Evolutionary conservation across 2,113 vertebrate genomes (phyloP).

Genomic region (Pontoporia blainvillei): DNA sequence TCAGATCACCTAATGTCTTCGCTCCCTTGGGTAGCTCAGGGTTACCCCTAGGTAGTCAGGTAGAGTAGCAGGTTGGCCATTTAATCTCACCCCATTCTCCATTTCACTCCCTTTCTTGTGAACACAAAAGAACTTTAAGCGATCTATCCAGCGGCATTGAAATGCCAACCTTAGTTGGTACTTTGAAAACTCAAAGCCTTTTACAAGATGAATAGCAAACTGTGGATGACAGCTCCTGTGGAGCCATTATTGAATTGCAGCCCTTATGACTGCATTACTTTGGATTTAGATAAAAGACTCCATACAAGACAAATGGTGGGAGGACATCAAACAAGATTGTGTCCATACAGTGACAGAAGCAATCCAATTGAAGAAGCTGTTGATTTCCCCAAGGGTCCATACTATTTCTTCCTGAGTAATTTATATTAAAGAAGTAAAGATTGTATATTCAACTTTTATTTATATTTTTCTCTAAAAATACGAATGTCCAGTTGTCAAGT

Average conservation of each 20-base stretch:
- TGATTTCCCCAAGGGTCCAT: slow-evolving; percentile 94
- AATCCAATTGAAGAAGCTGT: slow-evolving; percentile 92
- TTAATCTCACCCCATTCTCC: slow-evolving; percentile 76
- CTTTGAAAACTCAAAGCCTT: slow-evolving; percentile 88
- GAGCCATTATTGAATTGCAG: slow-evolving; percentile 98
- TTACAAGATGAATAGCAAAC: slow-evolving; percentile 98
- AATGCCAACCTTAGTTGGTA: slow-evolving; percentile 83
- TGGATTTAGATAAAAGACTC: slow-evolving; percentile 99
- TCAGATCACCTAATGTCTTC: slow-evolving; percentile 72
- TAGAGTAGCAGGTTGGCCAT: slow-evolving; percentile 75
- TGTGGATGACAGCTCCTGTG: slow-evolving; percentile 93
- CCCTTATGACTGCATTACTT: slow-evolving; percentile 95
- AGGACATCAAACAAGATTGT: slow-evolving; percentile 98
- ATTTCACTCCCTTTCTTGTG: slow-evolving; percentile 79
- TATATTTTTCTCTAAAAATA: slow-evolving; percentile 80
- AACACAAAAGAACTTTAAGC: slow-evolving; percentile 84
- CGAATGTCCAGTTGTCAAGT: slow-evolving; percentile 68
- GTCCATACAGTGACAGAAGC: slow-evolving; percentile 95
- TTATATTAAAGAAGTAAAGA: slow-evolving; percentile 87
- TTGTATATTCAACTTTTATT: slow-evolving; percentile 87
- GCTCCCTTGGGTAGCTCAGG: slow-evolving; percentile 16
- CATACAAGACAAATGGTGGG: slow-evolving; percentile 95
- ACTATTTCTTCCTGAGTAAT: slow-evolving; percentile 92
- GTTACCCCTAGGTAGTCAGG: slow-evolving; percentile 64
- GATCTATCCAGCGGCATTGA: slow-evolving; percentile 81